Base-by-base conservation (phyloP, 2,113 vertebrate species). In the Anser cygnoides region DNA sequence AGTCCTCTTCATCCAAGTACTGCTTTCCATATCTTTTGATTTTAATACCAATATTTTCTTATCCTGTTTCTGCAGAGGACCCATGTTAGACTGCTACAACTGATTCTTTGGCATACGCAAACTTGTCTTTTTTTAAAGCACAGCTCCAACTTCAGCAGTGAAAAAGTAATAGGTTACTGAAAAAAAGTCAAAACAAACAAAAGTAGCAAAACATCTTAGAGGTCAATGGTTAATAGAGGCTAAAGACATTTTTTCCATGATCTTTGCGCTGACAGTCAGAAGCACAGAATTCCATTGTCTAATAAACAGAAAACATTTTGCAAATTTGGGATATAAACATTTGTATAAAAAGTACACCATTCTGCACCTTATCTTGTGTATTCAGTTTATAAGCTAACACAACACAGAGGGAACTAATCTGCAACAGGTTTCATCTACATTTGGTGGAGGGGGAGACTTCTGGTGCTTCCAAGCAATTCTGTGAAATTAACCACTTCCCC, bases 241-340 rank as follows among this genome's bases (percentile, higher is more conserved):
- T 94, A 49, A 94, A 66, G 61, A 65, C 55, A 68, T 29, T 89
- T 95, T 95, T 92, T 93, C 84, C 78, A 89, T 43, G 41, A 72
- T 90, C 63, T 78, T 87, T 88, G 71, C 79, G 61, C 28, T 68
- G 68, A 81, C 72, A 89, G 65, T 58, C 91, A 44, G 65, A 95
- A 94, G 66, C 70, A 92, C 50, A 90, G 85, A 79, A 31, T 81
- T 55, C 79, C 57, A 88, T 91, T 90, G 72, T 88, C n/a, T 80
- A 61, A 70, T 31, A 90, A 70, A 63, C 25, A 91, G 46, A 94
- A 96, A 93, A 67, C 21, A 17, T 50, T 95, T 96, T 92, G 57
- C 74, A 62, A 85, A 61, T 62, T 83, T 66, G 57, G 76, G 54
- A 89, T 62, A 89, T 23, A 91, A 82, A 75, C 73, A 80, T 79